Conservation (phyloP, 1,140 invertebrate genomes). For the Drosophila cardini region DNA sequence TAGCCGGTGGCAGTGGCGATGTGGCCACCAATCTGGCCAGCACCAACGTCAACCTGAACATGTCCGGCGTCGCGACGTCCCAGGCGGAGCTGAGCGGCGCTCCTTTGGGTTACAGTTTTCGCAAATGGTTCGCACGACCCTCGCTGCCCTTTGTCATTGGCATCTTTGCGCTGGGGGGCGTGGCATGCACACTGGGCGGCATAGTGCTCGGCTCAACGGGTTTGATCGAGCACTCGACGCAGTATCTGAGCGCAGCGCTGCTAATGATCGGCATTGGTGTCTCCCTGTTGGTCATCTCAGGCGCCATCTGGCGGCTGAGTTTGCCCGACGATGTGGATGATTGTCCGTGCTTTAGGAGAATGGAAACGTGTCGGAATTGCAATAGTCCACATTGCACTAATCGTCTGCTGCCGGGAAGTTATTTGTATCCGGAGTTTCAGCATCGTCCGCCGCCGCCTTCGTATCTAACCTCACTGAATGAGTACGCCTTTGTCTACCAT, state of each 20-base stretch:
- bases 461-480: constrained; percentile 77
- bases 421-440: constrained; percentile 78
- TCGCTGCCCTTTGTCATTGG: constrained; percentile 82
- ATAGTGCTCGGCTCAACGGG: constrained; percentile 81
- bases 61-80: constrained; percentile 17
- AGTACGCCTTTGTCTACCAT: constrained; percentile 74
- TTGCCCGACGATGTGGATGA: constrained; percentile 74
- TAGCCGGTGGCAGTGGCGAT: constrained; percentile 44
- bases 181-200: constrained; percentile 78
- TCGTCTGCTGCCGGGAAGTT: constrained; percentile 64
- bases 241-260: constrained; percentile 79
- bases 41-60: constrained; percentile 28
- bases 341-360: constrained; percentile 71
- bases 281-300: constrained; percentile 77
- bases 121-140: constrained; percentile 78
- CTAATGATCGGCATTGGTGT: constrained; percentile 83
- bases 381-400: constrained; percentile 78
- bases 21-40: constrained; percentile 16
- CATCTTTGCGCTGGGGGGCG: constrained; percentile 78
- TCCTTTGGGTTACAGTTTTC: constrained; percentile 45
- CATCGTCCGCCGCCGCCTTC: constrained; percentile 80
- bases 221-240: constrained; percentile 79
- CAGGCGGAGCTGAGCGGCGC: constrained; percentile 20
- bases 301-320: constrained; percentile 78
- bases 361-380: constrained; percentile 78